A percentile compares a stretch with the other conserved stretches of the same genome.
These are phyloP conservation scores for Bursaphelenchus mucronatus DNA, from an alignment of 1,140 invertebrate species.

Conservation along the genomic window DNA sequence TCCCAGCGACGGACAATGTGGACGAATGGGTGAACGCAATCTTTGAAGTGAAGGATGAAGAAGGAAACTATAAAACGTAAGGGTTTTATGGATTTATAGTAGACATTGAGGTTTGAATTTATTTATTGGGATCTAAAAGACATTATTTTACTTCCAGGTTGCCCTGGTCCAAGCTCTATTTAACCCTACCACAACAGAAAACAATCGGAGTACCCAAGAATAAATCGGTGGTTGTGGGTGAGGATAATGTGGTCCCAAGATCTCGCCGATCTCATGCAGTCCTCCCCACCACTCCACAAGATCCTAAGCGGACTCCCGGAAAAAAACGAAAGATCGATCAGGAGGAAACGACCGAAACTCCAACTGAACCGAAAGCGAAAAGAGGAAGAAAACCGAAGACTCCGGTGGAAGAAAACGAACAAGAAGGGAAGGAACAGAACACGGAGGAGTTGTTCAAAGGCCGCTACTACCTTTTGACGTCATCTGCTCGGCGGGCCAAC, in stretches of 20 bases:
- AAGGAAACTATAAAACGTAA: constrained; percentile 4
- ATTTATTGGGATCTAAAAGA: background rate
- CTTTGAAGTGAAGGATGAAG: constrained; percentile 31
- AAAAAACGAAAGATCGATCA: background rate
- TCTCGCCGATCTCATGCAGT: constrained; percentile 18
- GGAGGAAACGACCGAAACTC: constrained; percentile 2
- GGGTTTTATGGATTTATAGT: constrained; percentile 2
- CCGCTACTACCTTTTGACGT: constrained; percentile 4
- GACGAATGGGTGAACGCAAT: constrained; percentile 47
- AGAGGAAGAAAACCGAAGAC: constrained; percentile 15
- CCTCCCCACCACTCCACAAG: constrained; percentile 5
- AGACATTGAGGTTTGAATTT: background rate
- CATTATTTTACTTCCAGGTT: constrained; percentile 31
- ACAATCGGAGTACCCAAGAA: constrained; percentile 22
- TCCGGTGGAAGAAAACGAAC: constrained; percentile 22
- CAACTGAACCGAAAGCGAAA: constrained; percentile 17
- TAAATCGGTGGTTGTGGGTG: background rate
- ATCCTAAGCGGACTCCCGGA: constrained; percentile 10
- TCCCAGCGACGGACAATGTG: constrained; percentile 35
- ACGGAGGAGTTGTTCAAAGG: constrained; percentile 9
- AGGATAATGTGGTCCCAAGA: constrained; percentile 6
- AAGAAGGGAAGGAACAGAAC: constrained; percentile 15
- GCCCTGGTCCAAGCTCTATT: constrained; percentile 41
- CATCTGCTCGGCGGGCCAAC: constrained; percentile 3
- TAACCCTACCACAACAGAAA: constrained; percentile 32